Percentiles rank a stretch among this genome's conserved stretches.
Evolutionary conservation across 2,113 vertebrate species (phyloP).

Genomic region (Camelus dromedarius): DNA sequence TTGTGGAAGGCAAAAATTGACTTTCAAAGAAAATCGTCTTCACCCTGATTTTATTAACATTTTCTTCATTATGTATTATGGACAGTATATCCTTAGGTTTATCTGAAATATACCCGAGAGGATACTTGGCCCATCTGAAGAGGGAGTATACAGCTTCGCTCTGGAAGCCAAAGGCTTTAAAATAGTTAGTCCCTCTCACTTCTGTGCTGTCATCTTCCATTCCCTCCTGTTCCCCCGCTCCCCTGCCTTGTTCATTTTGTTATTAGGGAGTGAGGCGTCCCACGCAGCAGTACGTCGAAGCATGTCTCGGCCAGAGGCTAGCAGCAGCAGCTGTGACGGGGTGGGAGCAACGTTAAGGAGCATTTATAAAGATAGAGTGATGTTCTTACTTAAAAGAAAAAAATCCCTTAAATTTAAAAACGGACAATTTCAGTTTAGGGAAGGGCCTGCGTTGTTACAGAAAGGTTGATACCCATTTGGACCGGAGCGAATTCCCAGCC

Average conservation of each 20-base stretch:
- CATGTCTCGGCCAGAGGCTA: conserved; percentile 79
- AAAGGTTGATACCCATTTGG: not conserved
- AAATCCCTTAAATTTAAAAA: conserved; percentile 21
- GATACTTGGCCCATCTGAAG: not conserved
- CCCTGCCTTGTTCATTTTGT: conserved; percentile 70
- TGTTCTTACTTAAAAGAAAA: conserved; percentile 43
- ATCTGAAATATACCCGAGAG: not conserved
- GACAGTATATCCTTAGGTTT: not conserved
- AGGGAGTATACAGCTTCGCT: not conserved
- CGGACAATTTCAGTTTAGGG: not conserved
- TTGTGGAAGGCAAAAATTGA: not conserved
- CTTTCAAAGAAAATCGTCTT: not conserved
- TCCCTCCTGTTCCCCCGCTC: not conserved
- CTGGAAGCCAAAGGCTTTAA: not conserved
- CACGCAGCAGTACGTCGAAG: conserved; percentile 55
- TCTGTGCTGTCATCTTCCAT: not conserved
- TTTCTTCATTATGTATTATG: not conserved
- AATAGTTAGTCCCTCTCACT: not conserved
- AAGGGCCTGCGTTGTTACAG: not conserved
- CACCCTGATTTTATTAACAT: not conserved
- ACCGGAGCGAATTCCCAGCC: not conserved
- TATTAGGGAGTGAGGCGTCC: conserved; percentile 77
- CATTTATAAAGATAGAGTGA: conserved; percentile 55
- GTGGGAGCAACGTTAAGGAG: conserved; percentile 18
- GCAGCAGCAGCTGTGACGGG: conserved; percentile 74